Base-by-base conservation (phyloP, 2,797 vertebrate species). In the Manis javanica region DNA sequence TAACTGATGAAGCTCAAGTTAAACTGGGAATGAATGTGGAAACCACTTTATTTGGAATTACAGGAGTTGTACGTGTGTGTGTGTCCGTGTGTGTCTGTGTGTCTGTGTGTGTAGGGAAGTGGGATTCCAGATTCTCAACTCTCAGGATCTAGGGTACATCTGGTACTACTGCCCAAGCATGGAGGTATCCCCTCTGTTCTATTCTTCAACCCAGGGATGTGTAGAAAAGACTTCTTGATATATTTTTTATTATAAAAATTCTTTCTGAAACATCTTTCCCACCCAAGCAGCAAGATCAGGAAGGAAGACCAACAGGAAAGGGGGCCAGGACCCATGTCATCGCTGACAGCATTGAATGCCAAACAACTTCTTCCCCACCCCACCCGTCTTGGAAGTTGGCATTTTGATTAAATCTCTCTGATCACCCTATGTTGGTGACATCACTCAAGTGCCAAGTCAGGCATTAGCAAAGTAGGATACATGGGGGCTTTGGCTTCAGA, bases 1-100 rank as follows among this genome's bases (percentile, higher is more conserved):
- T 69, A 87, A 87, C 74, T 12, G 91, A 85, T n/a, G 83, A 81
- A 94, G 74, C 84, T 77, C 53, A 23, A 71, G 75, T 78, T 63
- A 90, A 90, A 91, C 71, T 9, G 64, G 39, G 68, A 57, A 46
- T 51, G 87, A 90, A 90, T 84, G 31, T 23, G 55, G 19, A 81
- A 83, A 90, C 66, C 77, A 86, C 37, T 59, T 31, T 78, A 78
- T 57, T 69, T 61, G 13, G 78, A 53, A 69, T 69, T 24, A 34
- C 31, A n/a, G 61, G 61, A 83, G 42, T 1, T 0, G 1, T 39
- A 24, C 5, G 23, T 1, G 42, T 24, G 3, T 15, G 21, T 26
- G 4, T 85, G 46, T 34, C 6, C 14, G 2, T 46, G 37, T 68
- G 61, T 31, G 18, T 21, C 4, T 29, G 4, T 39, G 16, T 51